These are phyloP conservation scores for Tympanuchus pallidicinctus DNA, from an alignment of 2,113 vertebrate species.

Conservation along the genomic window DNA sequence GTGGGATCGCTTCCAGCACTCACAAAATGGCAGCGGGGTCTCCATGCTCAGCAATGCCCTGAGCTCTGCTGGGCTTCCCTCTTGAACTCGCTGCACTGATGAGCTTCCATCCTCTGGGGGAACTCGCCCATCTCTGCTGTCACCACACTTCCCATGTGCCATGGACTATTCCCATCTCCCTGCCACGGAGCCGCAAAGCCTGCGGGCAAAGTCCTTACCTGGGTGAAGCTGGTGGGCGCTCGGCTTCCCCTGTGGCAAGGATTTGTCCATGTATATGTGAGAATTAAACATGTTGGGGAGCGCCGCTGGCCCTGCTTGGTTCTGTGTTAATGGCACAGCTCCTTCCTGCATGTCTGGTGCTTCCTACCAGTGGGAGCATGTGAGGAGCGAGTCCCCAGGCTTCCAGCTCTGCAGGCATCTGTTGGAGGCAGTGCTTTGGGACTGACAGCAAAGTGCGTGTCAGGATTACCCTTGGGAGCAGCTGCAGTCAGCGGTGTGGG, in stretches of 20 bases:
- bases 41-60: fast-evolving
- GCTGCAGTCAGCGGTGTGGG: not conserved
- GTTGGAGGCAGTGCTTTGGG: not conserved
- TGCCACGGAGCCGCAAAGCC: not conserved
- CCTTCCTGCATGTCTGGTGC: not conserved
- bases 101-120: not conserved
- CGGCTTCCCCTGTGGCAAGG: fast-evolving
- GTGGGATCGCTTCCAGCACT: fast-evolving
- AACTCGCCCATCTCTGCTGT: fast-evolving
- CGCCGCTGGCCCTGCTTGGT: not conserved
- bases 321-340: fast-evolving
- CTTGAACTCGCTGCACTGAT: not conserved
- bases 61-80: not conserved
- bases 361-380: fast-evolving
- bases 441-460: not conserved
- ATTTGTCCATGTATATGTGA: not conserved
- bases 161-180: not conserved
- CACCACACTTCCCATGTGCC: fast-evolving
- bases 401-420: not conserved
- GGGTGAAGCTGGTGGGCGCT: not conserved
- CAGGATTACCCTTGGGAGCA: not conserved
- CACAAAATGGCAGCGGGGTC: fast-evolving
- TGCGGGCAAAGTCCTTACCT: not conserved
- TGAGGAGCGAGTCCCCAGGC: not conserved
- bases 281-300: conserved; percentile 38